Base-by-base conservation (phyloP, 2,113 vertebrate genomes). In the Alligator sinensis region DNA sequence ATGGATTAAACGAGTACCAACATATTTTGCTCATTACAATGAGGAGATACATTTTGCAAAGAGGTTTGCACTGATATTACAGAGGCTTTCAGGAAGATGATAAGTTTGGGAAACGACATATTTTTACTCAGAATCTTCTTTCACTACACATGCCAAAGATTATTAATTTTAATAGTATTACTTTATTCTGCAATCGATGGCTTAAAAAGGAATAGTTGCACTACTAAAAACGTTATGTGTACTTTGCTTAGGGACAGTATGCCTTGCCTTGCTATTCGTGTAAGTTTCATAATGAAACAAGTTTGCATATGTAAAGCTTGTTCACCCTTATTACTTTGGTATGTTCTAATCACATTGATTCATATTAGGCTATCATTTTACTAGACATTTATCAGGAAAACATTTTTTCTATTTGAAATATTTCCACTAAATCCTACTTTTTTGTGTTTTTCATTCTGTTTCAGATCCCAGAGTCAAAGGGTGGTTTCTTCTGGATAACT, bases 401-500 rank as follows among this genome's bases (percentile, higher is more conserved):
- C 60, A 11, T 54, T 10, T 61, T 84, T 90, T 93, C 77, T 90
- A 64, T 4, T 47, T 77, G 27, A 90, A 59, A 54, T 61, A 58
- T 87, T 89, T 18, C 24, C 27, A 81, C n/a, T 91, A 86, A 91
- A 60, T 82, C 38, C 57, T 84, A 78, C 92, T 38, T 15, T 38
- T 94, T 66, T 84, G 2, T 62, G n/a, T 91, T 74, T 22, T 96
- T 60, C 79, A 85, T 94, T 96, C 64, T 82, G 91, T 98, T 98
- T 96, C 97, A 99, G 99, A 99, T 97, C 97, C 98, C 79, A 98
- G 99, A 96, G 99, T 99, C 88, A 98, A 97, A 98, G 99, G 99
- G 97, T 99, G 99, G 99, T 97, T 99, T 82, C 98, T 99, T 93
- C 98, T 99, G 95, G 99, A 99, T 96, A 98, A 98, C 96, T 99